Evolutionary conservation across 2,888 invertebrate genomes (phyloP).

Genomic region (Trichogramma dendrolimi): DNA sequence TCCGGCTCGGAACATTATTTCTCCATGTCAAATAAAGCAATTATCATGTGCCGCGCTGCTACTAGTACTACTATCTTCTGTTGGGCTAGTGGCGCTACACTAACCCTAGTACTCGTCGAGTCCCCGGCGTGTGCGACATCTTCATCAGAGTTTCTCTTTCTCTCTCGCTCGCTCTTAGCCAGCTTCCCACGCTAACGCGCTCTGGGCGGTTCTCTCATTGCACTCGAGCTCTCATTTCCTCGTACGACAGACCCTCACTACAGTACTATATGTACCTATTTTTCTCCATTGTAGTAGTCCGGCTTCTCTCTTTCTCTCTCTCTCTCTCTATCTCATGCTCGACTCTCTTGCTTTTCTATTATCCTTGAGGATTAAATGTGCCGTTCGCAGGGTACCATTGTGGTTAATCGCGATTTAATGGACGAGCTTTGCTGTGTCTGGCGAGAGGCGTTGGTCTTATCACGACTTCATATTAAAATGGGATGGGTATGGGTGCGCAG

Average conservation of each 20-base stretch:
- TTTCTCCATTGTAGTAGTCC: too few relatives aligned
- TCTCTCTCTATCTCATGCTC: constrained; percentile 21
- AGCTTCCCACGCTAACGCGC: neutral
- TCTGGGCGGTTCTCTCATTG: constrained; percentile 15
- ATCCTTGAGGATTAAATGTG: constrained; percentile 2
- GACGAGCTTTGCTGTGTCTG: neutral
- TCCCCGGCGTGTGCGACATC: constrained; percentile 53
- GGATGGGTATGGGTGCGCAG: too few relatives aligned
- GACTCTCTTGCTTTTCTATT: constrained; percentile 2
- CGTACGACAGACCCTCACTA: too few relatives aligned
- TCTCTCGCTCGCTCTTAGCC: constrained; percentile 21
- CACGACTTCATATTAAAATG: too few relatives aligned
- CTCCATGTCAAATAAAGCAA: constrained; percentile 54
- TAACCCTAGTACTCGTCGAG: constrained; percentile 14
- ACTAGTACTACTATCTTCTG: constrained; percentile 48
- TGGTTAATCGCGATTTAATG: constrained; percentile 15
- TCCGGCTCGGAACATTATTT: constrained; percentile 46
- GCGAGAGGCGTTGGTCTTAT: too few relatives aligned
- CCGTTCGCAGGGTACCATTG: neutral
- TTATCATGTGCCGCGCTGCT: constrained; percentile 50
- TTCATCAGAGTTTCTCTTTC: constrained; percentile 46
- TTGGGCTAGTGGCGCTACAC: constrained; percentile 11
- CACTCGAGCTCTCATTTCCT: neutral
- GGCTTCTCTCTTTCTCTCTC: constrained; percentile 9
- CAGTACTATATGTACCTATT: too few relatives aligned